These are phyloP conservation scores for Aplysina aerophoba DNA, from an alignment of 37 sponge, comb jelly and placozoan species.

Conservation along the genomic window DNA sequence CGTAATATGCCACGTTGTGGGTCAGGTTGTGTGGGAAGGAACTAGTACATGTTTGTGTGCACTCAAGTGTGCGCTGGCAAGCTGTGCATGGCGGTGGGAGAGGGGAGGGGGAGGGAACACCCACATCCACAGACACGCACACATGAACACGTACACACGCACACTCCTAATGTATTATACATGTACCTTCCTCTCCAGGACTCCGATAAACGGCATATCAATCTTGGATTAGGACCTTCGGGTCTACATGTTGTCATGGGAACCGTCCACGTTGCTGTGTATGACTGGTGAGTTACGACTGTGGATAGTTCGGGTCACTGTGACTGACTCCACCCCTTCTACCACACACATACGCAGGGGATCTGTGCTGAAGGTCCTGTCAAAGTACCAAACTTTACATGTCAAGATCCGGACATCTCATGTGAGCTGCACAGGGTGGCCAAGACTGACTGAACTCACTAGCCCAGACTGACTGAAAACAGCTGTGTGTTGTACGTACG, in stretches of 20 bases:
- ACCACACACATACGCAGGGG: background rate
- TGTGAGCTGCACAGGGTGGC: background rate
- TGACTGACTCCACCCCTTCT: background rate
- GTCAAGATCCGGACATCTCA: slow-evolving; percentile 20
- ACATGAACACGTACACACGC: too few species aligned
- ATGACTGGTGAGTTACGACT: background rate
- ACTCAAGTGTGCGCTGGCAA: too few species aligned
- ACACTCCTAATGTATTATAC: too few species aligned
- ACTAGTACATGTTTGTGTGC: too few species aligned
- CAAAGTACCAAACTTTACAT: slow-evolving; percentile 8
- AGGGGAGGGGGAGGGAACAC: too few species aligned
- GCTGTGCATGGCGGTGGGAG: too few species aligned
- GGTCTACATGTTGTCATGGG: slow-evolving; percentile 34
- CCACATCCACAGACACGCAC: too few species aligned
- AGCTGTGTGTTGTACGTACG: too few species aligned
- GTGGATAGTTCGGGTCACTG: background rate
- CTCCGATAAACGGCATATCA: slow-evolving; percentile 13
- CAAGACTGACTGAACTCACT: too few species aligned
- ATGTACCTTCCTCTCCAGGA: background rate
- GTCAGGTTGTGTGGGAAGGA: too few species aligned
- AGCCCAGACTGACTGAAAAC: too few species aligned
- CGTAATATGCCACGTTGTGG: too few species aligned
- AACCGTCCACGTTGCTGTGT: slow-evolving; percentile 13
- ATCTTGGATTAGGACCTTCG: slow-evolving; percentile 20
- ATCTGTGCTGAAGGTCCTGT: slow-evolving; percentile 15